These are phyloP conservation scores for Calypte anna DNA, from an alignment of 2,113 vertebrate genomes.

Conservation along the genomic window DNA sequence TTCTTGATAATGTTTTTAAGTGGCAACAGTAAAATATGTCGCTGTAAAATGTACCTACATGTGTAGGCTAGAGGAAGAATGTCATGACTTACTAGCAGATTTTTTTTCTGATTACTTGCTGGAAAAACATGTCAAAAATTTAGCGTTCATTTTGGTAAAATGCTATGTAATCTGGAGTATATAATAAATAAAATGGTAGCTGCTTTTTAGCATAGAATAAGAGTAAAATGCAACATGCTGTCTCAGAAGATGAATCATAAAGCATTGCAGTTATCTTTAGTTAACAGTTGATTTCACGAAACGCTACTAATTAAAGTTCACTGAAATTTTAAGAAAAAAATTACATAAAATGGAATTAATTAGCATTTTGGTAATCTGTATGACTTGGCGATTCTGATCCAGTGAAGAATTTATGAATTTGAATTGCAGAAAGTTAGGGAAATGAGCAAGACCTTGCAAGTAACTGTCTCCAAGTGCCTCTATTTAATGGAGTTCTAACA, in stretches of 20 bases:
- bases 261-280: not conserved
- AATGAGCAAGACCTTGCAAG: not conserved
- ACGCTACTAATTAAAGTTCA: not conserved
- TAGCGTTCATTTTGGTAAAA: not conserved
- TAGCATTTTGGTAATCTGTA: not conserved
- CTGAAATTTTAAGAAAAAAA: not conserved
- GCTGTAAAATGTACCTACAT: not conserved
- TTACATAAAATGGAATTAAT: not conserved
- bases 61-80: not conserved
- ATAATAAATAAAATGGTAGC: not conserved
- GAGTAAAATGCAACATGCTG: not conserved
- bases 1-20: not conserved
- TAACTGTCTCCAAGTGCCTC: not conserved
- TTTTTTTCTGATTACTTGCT: not conserved
- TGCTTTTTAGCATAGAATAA: not conserved
- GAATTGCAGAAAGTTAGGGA: not conserved
- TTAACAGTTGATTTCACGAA: not conserved
- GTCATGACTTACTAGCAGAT: not conserved
- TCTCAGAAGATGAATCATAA: not conserved
- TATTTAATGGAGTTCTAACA: not conserved
- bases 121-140: not conserved
- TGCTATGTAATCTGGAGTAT: not conserved
- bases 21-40: not conserved
- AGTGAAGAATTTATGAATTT: not conserved
- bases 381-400: not conserved